A percentile compares a stretch with the other conserved stretches of the same genome.
Conservation (phyloP, 2,888 invertebrate genomes). For the Apeira syringaria region DNA sequence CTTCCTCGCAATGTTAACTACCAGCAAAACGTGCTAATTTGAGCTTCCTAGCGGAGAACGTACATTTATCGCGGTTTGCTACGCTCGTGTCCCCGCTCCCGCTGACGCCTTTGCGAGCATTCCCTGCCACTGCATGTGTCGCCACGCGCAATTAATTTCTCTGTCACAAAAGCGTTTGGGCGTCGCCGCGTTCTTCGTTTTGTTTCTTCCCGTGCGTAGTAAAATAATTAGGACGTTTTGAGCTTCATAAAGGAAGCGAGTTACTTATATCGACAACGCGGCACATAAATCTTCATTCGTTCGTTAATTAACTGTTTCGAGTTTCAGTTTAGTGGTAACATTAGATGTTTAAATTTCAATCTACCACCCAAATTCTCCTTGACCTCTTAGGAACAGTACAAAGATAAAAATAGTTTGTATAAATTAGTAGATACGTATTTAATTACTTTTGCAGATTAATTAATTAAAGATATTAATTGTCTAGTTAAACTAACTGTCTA, state of each 20-base stretch:
- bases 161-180: slow-evolving; percentile 83
- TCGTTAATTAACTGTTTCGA: slow-evolving; percentile 71
- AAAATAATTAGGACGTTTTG: slow-evolving; percentile 83
- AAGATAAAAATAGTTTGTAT: no score
- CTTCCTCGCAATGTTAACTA: slow-evolving; percentile 22
- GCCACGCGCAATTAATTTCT: slow-evolving; percentile 80
- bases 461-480: no score
- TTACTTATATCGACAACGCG: slow-evolving; percentile 82
- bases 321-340: slow-evolving; percentile 44
- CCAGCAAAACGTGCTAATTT: slow-evolving; percentile 24
- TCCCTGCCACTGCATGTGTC: slow-evolving; percentile 63
- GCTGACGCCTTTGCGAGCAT: slow-evolving; percentile 29
- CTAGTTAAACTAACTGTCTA: no score
- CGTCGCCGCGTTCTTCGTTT: slow-evolving; percentile 76
- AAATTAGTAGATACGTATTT: background rate
- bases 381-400: slow-evolving; percentile 1
- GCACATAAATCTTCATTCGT: slow-evolving; percentile 80
- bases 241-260: slow-evolving; percentile 80
- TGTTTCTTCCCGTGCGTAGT: slow-evolving; percentile 68
- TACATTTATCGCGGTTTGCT: slow-evolving; percentile 16
- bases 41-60: slow-evolving; percentile 11
- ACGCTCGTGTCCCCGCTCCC: slow-evolving; percentile 23
- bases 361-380: slow-evolving; percentile 14
- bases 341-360: slow-evolving; percentile 33
- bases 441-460: no score